These are phyloP conservation scores for Cherax destructor DNA, from an alignment of 1,140 invertebrate genomes.

Conservation along the genomic window DNA sequence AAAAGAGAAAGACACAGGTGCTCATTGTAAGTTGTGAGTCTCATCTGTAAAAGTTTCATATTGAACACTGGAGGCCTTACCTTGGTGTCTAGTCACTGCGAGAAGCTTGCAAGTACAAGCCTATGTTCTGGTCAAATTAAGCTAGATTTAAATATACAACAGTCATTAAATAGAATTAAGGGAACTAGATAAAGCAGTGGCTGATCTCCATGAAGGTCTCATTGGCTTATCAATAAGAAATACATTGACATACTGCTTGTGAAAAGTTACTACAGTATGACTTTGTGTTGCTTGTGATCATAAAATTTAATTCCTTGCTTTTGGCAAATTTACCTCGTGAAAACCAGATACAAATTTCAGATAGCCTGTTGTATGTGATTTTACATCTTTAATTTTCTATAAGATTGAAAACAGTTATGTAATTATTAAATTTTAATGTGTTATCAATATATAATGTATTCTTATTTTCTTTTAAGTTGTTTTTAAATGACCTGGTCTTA, in stretches of 20 bases:
- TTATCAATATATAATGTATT: not conserved
- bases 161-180: constrained; percentile 30
- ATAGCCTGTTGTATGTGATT: not conserved
- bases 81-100: constrained; percentile 23
- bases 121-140: constrained; percentile 31
- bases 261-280: not conserved
- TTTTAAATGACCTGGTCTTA: not conserved
- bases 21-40: constrained; percentile 1
- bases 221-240: not conserved
- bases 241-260: not conserved
- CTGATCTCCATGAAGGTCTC: not conserved
- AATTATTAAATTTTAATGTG: not conserved
- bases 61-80: constrained; percentile 3
- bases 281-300: not conserved
- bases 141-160: constrained; percentile 20
- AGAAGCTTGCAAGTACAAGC: constrained; percentile 31
- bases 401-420: not conserved
- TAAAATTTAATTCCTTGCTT: not conserved
- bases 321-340: not conserved
- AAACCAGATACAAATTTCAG: constrained; percentile 3
- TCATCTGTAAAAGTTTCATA: not conserved
- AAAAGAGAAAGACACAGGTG: not conserved
- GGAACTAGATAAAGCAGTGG: constrained; percentile 27
- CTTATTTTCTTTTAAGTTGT: constrained; percentile 7
- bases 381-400: not conserved